Percentiles rank a stretch among this genome's conserved stretches.
phyloP scores from a whole-genome alignment of 2,888 invertebrate genomes.

The Gonocerus acuteangulatus region DNA sequence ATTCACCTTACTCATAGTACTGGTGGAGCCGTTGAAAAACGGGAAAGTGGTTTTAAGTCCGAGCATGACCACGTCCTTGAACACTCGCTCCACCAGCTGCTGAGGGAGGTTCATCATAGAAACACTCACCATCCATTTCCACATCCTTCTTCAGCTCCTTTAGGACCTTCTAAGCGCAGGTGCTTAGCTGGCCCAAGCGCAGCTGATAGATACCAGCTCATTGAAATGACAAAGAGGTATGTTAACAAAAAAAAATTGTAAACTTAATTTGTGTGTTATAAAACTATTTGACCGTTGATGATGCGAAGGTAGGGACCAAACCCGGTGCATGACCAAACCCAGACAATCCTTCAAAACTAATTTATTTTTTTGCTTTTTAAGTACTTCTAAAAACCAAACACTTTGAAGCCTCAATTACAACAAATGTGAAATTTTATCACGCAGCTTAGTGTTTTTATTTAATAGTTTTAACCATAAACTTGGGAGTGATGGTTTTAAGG shows the following conservation, averaged over 20 bases:
- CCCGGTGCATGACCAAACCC: no score
- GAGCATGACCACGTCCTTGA: constrained; percentile 96
- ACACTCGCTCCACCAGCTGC: constrained; percentile 87
- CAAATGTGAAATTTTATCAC: no score
- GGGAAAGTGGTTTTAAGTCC: constrained; percentile 43
- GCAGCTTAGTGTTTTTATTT: no score
- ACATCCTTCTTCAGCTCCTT: constrained; percentile 86
- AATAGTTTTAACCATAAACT: no score
- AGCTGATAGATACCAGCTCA: constrained; percentile 73
- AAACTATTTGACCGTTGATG: background rate
- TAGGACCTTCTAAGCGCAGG: constrained; percentile 86
- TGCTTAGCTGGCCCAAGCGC: constrained; percentile 88
- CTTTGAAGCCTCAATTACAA: no score
- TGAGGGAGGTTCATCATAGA: constrained; percentile 84
- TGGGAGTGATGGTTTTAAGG: no score
- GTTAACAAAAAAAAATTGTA: background rate
- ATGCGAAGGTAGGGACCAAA: no score
- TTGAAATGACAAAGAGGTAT: constrained; percentile 76
- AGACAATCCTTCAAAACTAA: no score
- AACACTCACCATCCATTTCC: constrained; percentile 91
- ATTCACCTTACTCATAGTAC: constrained; percentile 86
- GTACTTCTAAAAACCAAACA: no score
- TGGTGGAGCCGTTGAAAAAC: constrained; percentile 31
- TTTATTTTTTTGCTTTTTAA: no score
- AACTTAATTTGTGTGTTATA: no score